phyloP scores from a whole-genome alignment of 2,113 vertebrate species.

The Lampris incognitus region DNA sequence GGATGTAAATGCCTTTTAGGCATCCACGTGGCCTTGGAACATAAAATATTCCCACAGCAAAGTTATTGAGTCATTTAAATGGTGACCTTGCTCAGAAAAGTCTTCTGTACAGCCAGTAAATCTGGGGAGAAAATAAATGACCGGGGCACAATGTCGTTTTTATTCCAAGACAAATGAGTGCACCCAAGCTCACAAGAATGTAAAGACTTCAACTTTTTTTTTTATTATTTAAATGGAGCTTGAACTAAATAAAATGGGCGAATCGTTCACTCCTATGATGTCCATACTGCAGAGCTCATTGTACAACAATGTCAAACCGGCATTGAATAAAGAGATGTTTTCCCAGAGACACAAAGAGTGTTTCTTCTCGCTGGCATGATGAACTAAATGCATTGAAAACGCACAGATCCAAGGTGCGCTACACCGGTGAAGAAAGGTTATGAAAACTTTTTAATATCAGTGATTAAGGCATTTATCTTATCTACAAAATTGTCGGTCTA shows the following conservation, averaged over 20 bases:
- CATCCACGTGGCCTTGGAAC: conserved; percentile 29
- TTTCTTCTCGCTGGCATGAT: no score
- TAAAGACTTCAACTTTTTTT: background rate
- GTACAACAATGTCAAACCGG: no score
- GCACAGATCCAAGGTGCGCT: no score
- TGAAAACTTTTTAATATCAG: no score
- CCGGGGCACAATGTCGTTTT: conserved; percentile 11
- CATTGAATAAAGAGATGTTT: no score
- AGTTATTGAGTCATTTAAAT: conserved; percentile 29
- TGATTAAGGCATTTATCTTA: no score
- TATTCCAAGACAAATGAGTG: conserved; percentile 16
- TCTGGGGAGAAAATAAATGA: conserved; percentile 21
- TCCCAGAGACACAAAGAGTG: no score
- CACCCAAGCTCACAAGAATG: background rate
- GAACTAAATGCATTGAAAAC: no score
- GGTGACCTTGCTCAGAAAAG: conserved; percentile 6
- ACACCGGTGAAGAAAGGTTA: no score
- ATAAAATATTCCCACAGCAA: conserved; percentile 33
- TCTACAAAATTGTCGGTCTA: no score
- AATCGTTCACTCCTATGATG: background rate
- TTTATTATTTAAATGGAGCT: background rate
- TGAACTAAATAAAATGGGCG: background rate
- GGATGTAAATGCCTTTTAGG: conserved; percentile 15
- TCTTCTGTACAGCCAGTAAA: conserved; percentile 17
- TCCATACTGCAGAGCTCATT: no score